phyloP scores from a whole-genome alignment of 2,797 vertebrate genomes.

The Perodicticus potto region DNA sequence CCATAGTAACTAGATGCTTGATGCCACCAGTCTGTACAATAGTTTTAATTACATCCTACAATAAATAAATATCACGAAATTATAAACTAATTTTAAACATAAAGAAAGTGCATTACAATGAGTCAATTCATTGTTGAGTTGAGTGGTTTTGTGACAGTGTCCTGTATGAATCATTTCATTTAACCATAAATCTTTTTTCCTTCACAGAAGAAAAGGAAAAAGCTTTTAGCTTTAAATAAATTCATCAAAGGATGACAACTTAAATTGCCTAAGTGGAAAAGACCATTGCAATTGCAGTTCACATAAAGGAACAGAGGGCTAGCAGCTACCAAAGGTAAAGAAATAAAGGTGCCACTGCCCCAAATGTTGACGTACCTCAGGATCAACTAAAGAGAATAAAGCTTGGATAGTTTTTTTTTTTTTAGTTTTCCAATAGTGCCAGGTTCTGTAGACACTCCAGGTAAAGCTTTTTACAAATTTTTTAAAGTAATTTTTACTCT shows the following conservation, averaged over 20 bases:
- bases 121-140: constrained; percentile 57
- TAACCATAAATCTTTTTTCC: constrained; percentile 27
- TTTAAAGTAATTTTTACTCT: constrained; percentile 25
- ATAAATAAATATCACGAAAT: constrained; percentile 80
- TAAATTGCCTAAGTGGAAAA: constrained; percentile 65
- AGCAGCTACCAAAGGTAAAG: constrained; percentile 28
- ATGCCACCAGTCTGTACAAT: constrained; percentile 96
- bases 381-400: constrained; percentile 19
- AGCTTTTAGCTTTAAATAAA: constrained; percentile 75
- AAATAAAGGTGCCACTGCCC: not conserved
- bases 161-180: constrained; percentile 66
- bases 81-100: constrained; percentile 71
- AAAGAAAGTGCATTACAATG: constrained; percentile 44
- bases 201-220: constrained; percentile 55
- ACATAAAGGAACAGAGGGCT: not conserved
- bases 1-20: constrained; percentile 98
- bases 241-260: constrained; percentile 72
- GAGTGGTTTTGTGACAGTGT: constrained; percentile 53
- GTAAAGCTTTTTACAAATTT: not conserved
- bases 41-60: constrained; percentile 95
- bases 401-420: not conserved
- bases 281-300: constrained; percentile 57
- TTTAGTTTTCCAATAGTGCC: not conserved
- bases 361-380: not conserved
- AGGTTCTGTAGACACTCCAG: not conserved